Evolutionary conservation across 2,113 vertebrate species (phyloP).

Genomic region (Mus musculus): DNA sequence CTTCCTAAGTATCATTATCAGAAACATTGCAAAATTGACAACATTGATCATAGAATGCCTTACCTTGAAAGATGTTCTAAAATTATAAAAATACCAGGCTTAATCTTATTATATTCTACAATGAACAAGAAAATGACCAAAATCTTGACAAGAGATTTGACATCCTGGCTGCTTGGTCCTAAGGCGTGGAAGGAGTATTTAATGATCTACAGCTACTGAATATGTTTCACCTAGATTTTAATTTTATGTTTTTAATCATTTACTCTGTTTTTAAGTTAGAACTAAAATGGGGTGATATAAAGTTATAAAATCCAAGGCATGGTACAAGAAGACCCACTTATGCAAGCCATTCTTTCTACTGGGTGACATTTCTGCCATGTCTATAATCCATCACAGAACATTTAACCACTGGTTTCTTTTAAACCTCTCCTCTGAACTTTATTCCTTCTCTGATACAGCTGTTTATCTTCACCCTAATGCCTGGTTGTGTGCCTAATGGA

Average conservation of each 20-base stretch:
- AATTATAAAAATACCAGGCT: not conserved
- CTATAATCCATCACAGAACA: not conserved
- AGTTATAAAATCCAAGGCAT: not conserved
- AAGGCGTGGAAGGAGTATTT: conserved; percentile 43
- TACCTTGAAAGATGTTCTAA: not conserved
- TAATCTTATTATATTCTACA: not conserved
- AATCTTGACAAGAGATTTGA: conserved; percentile 48
- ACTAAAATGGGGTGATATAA: not conserved
- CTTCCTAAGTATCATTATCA: not conserved
- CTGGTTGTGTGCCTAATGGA: not conserved
- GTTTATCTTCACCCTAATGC: not conserved
- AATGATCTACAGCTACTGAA: conserved; percentile 60
- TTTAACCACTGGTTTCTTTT: not conserved
- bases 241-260: conserved; percentile 28
- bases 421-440: not conserved
- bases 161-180: conserved; percentile 38
- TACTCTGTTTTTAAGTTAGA: conserved; percentile 11
- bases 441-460: not conserved
- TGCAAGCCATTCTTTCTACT: not conserved
- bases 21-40: not conserved
- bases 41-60: not conserved
- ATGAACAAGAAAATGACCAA: conserved; percentile 48
- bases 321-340: not conserved
- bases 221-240: not conserved
- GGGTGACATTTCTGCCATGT: not conserved